Evolutionary conservation across 2,113 vertebrate species (phyloP).

Genomic region (Micronycteris hirsuta): DNA sequence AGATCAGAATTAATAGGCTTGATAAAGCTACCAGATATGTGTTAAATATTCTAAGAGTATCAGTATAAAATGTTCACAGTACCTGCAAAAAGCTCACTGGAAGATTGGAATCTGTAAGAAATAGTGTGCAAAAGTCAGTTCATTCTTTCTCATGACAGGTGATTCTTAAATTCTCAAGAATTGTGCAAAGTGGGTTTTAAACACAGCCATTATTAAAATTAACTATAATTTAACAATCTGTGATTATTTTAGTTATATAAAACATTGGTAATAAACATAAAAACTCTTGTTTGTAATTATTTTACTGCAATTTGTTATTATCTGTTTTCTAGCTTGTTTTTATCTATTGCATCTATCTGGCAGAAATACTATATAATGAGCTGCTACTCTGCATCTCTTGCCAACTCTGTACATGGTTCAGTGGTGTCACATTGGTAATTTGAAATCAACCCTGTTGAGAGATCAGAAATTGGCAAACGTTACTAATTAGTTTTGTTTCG

Average conservation of each 20-base stretch:
- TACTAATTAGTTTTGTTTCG: neutral
- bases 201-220: neutral
- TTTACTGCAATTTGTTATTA: neutral
- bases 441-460: neutral
- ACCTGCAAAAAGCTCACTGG: neutral
- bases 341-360: neutral
- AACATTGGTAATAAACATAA: neutral
- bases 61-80: neutral
- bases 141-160: neutral
- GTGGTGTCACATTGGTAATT: neutral
- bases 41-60: neutral
- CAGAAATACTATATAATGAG: neutral
- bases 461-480: neutral
- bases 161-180: neutral
- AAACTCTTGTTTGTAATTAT: neutral
- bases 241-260: neutral
- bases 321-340: neutral
- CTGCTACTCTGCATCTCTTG: neutral
- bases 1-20: neutral
- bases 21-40: neutral
- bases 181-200: neutral
- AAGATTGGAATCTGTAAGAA: neutral
- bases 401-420: neutral
- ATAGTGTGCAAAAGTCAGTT: neutral
- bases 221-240: neutral